Percentiles rank a stretch among this genome's conserved stretches.
phyloP scores from a whole-genome alignment of 2,113 vertebrate genomes.

The Pangasianodon gigas region DNA sequence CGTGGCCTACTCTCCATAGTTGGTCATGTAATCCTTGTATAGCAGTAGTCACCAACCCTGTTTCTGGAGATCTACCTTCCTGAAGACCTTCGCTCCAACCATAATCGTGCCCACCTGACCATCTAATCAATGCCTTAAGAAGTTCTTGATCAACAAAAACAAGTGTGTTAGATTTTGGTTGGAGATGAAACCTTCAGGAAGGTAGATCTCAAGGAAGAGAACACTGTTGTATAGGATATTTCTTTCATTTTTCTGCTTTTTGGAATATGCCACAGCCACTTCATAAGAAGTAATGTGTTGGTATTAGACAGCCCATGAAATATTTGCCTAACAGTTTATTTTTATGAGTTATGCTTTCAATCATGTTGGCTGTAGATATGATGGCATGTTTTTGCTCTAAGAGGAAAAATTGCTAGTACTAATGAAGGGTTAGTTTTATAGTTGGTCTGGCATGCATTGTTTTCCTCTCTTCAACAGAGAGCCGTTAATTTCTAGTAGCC shows the following conservation, averaged over 20 bases:
- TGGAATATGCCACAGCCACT: constrained; percentile 33
- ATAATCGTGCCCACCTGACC: too few species aligned
- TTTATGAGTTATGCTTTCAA: neutral
- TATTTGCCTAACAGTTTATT: neutral
- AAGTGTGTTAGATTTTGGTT: too few species aligned
- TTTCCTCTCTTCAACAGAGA: neutral
- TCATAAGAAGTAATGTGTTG: constrained; percentile 32
- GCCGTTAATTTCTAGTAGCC: constrained; percentile 3
- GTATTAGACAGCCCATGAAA: neutral
- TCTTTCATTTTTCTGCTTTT: constrained; percentile 36
- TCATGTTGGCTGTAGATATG: neutral
- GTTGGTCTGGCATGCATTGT: neutral
- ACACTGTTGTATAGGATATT: constrained; percentile 21
- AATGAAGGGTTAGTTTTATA: neutral
- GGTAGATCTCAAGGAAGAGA: too few species aligned
- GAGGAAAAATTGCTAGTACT: neutral
- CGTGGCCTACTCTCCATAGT: neutral
- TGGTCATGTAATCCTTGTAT: constrained; percentile 17
- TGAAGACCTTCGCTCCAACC: too few species aligned
- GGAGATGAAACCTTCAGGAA: too few species aligned
- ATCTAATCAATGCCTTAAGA: too few species aligned
- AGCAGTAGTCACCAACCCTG: too few species aligned
- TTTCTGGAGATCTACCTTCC: too few species aligned
- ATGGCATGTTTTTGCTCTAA: neutral
- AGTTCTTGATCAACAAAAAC: too few species aligned